Percentiles rank a stretch among this genome's conserved stretches.
phyloP scores from a whole-genome alignment of 2,113 vertebrate species.

The Myrmophylax atrothorax region DNA sequence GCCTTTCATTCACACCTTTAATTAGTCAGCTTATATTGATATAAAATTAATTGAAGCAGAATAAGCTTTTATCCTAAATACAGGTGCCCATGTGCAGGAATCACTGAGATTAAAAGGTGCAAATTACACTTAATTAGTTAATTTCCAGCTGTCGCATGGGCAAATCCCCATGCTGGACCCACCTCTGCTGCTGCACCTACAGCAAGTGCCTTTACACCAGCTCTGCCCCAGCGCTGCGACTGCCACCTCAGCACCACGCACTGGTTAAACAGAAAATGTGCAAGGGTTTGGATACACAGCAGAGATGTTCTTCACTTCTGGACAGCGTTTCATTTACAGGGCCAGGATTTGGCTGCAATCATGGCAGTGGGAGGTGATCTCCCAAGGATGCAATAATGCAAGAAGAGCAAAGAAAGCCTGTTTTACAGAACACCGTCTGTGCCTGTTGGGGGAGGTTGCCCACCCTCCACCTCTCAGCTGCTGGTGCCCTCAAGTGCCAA shows the following conservation, averaged over 20 bases:
- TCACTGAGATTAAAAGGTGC: not conserved
- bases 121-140: not conserved
- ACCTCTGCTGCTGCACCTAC: not conserved
- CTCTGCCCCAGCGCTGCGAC: not conserved
- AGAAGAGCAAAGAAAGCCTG: not conserved
- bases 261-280: not conserved
- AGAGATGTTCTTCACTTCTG: not conserved
- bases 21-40: constrained; percentile 33
- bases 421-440: not conserved
- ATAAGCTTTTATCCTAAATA: constrained; percentile 8
- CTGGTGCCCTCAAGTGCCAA: not conserved
- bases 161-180: not conserved
- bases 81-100: not conserved
- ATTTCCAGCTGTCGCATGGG: not conserved
- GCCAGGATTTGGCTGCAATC: not conserved
- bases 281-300: not conserved
- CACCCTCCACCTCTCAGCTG: not conserved
- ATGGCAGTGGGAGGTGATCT: not conserved
- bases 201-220: not conserved
- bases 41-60: constrained; percentile 32
- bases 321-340: not conserved
- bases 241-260: fast-evolving
- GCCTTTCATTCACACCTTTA: constrained; percentile 9
- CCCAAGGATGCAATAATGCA: not conserved
- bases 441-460: not conserved